Conservation (phyloP, 2,888 invertebrate species). For the Salticus scenicus region DNA sequence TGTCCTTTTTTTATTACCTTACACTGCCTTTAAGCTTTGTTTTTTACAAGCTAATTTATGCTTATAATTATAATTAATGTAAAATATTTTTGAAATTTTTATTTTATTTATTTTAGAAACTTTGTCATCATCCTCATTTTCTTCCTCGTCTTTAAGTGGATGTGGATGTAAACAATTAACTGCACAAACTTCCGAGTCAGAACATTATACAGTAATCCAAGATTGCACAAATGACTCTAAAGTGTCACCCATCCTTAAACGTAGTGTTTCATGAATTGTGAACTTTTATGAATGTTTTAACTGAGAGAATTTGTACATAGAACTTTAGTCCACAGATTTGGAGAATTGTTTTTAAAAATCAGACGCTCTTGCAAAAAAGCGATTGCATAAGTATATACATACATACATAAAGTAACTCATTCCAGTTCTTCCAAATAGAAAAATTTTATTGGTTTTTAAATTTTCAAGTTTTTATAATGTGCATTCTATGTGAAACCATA, state of each 20-base stretch:
- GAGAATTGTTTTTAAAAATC: neutral
- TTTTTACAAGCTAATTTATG: too few species aligned
- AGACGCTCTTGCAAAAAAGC: neutral
- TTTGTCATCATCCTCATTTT: conserved; percentile 31
- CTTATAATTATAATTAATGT: too few species aligned
- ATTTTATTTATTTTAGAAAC: neutral
- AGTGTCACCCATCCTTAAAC: neutral
- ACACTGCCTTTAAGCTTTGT: too few species aligned
- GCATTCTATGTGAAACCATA: neutral
- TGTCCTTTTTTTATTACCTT: too few species aligned
- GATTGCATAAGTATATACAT: too few species aligned
- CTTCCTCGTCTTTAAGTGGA: conserved; percentile 25
- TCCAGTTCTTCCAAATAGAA: conserved; percentile 64
- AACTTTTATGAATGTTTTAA: neutral
- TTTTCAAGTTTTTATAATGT: conserved; percentile 19
- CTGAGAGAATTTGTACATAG: neutral
- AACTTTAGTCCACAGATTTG: conserved; percentile 2
- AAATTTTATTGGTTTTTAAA: conserved; percentile 50
- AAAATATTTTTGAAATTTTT: too few species aligned
- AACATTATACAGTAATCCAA: neutral
- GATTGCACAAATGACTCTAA: neutral
- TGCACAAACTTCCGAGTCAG: neutral
- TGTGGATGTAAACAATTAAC: conserved; percentile 47
- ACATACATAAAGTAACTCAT: conserved; percentile 20
- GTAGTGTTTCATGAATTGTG: neutral